Conservation (phyloP, 2,888 invertebrate genomes). For the Polyommatus icarus region DNA sequence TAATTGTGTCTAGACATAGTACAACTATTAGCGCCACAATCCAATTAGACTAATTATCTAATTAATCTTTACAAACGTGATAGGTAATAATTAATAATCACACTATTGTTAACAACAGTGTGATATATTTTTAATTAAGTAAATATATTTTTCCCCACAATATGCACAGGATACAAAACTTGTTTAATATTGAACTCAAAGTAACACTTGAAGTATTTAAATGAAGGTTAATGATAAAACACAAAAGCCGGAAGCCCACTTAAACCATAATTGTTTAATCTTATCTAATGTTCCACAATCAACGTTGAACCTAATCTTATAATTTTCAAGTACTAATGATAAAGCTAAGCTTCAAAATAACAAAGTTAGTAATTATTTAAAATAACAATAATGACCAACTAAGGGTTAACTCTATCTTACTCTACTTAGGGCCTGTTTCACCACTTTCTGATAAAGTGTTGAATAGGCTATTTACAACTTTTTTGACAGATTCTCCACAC, state of each 20-base stretch:
- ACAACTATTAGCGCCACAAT: neutral
- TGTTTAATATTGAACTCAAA: neutral
- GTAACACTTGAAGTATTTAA: neutral
- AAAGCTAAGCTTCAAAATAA: neutral
- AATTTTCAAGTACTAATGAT: neutral
- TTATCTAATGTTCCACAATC: neutral
- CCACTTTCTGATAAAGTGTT: too few species aligned
- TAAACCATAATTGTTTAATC: slow-evolving; percentile 2
- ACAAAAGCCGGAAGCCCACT: slow-evolving; percentile 5
- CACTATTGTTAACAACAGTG: neutral
- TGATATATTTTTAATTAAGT: neutral
- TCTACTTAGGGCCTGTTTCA: too few species aligned
- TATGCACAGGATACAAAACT: neutral
- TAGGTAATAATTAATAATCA: too few species aligned
- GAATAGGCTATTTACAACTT: too few species aligned
- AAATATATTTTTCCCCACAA: neutral
- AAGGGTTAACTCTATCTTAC: too few species aligned
- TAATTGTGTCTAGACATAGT: neutral
- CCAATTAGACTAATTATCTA: neutral
- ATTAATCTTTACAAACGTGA: neutral
- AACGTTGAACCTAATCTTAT: neutral
- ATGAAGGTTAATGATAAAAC: slow-evolving; percentile 6
- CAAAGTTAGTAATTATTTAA: neutral
- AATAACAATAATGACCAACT: too few species aligned
- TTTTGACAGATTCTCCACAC: too few species aligned